Evolutionary conservation across 1,140 invertebrate species (phyloP).

Genomic region (Pseudomyrmex pallidus): DNA sequence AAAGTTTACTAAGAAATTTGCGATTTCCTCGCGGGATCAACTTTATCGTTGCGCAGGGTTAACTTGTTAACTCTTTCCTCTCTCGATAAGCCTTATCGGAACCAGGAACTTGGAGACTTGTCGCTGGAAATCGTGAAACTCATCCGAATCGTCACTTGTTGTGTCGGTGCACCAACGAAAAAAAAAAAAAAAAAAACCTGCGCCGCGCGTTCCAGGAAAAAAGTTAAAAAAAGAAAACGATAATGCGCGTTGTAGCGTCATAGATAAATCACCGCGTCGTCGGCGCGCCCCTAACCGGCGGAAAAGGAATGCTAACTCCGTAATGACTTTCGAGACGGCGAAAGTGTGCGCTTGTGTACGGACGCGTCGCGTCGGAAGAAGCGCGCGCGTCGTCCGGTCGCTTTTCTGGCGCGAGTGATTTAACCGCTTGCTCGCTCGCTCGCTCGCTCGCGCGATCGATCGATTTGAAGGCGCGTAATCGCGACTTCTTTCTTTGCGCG

Average conservation of each 20-base stretch:
- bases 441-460: slow-evolving; percentile 10
- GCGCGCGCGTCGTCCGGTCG: slow-evolving; percentile 9
- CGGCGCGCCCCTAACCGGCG: slow-evolving; percentile 22
- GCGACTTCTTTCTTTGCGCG: slow-evolving; percentile 5
- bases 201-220: neutral
- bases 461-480: slow-evolving; percentile 13
- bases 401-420: slow-evolving; percentile 27
- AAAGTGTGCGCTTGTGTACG: slow-evolving; percentile 29
- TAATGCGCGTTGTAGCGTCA: neutral
- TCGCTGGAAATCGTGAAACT: neutral
- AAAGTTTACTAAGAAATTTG: too few relatives aligned
- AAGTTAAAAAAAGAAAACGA: too few relatives aligned
- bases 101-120: neutral
- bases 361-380: slow-evolving; percentile 8
- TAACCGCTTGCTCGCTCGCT: slow-evolving; percentile 3
- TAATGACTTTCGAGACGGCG: slow-evolving; percentile 59
- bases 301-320: slow-evolving; percentile 42
- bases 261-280: slow-evolving; percentile 21
- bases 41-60: neutral
- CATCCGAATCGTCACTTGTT: neutral
- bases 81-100: slow-evolving; percentile 5
- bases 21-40: neutral
- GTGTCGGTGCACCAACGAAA: too few relatives aligned
- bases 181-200: too few relatives aligned
- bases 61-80: neutral